Evolutionary conservation across 2,888 invertebrate species (phyloP).

Genomic region (Erpobdella octoculata): DNA sequence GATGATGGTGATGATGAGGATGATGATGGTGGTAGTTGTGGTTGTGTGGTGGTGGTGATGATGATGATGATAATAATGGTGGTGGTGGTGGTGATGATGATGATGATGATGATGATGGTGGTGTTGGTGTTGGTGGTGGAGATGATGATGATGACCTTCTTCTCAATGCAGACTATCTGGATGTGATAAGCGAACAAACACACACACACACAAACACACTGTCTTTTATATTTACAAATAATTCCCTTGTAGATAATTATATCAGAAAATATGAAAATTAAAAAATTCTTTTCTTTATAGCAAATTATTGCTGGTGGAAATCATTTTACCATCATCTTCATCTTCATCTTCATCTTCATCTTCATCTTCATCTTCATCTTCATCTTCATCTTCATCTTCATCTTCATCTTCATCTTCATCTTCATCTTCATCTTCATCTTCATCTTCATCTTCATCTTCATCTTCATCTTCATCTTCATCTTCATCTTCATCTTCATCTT

Average conservation of each 20-base stretch:
- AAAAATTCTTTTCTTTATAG: too few relatives aligned
- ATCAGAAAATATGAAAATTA: too few relatives aligned
- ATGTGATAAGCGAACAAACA: too few relatives aligned
- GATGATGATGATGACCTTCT: constrained; percentile 1
- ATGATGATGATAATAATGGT: constrained; percentile 13
- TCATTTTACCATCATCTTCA: not conserved
- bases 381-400: not conserved
- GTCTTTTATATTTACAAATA: too few relatives aligned
- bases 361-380: not conserved
- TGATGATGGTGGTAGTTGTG: not conserved
- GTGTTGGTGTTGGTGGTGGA: not conserved
- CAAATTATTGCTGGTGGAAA: too few relatives aligned
- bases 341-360: not conserved
- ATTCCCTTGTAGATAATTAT: too few relatives aligned
- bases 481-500: too few relatives aligned
- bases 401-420: constrained; percentile 1
- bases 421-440: constrained; percentile 1
- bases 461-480: too few relatives aligned
- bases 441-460: not conserved
- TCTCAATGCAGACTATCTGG: too few relatives aligned
- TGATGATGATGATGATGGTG: not conserved
- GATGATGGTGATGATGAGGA: not conserved
- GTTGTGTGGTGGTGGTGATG: not conserved
- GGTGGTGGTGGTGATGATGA: constrained; percentile 3
- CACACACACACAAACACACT: too few relatives aligned